Evolutionary conservation across 1,140 invertebrate genomes (phyloP), one percentile per base, ranked within the genome.

Genomic region (Brachionus sp.): DNA sequence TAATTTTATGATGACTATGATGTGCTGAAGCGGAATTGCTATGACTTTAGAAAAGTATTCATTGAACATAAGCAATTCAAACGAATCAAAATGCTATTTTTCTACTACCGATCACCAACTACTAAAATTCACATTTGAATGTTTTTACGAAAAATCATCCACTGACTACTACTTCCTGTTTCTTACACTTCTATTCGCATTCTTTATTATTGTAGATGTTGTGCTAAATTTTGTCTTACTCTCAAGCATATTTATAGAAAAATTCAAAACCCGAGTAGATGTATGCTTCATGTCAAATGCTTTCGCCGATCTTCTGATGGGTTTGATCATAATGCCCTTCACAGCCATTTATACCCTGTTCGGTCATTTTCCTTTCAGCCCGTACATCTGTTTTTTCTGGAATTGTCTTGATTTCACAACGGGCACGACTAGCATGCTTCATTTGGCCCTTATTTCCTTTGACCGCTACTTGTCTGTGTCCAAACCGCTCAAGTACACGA

Each of bases 401-500:
- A 75, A 83, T n/a, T 68, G 77, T 33, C 37, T 73, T 10, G 84
- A 84, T 39, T 84, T 83, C 50, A 46, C 78, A 2, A 46, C 77
- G 1, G 82, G 84, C 46, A 84, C 84, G 0, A 89, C 89, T 6
- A 91, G 90, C 2, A 89, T 92, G 3, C 89, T 93, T n/a, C 92
- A 92, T 2, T 92, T 94, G 5, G 90, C 94, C 13, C 90, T 94
- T 9, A 93, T 95, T 39, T 93, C 93, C 0, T 88, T 94, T 3
- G 94, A 95, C 85, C 93, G 94, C 85, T 94, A 94, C 87, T 92
- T 93, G 85, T 94, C 93, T 0, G 93, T 95, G 25, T 93, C 93
- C 1, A 93, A 94, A 86, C 93, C 94, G 0, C 88, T 95, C 37
- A 91, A 93, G 10, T 95, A 94, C 87, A 93, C 94, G 5, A 80